Base-by-base conservation (phyloP, 2,113 vertebrate genomes). In the Cynocephalus volans region DNA sequence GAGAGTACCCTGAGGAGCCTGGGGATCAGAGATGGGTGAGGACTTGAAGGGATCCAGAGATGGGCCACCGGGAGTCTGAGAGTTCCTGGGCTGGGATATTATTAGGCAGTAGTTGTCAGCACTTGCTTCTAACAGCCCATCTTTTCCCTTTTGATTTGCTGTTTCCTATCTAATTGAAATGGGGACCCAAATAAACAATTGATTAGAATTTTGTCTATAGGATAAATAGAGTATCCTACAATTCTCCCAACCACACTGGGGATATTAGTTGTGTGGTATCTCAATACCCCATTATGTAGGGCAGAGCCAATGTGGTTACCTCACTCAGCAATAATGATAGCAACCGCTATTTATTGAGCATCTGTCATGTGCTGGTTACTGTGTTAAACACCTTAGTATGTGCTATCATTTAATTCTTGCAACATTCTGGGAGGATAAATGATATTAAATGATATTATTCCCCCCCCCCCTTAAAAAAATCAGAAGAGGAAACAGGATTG, bases 231-330 rank as follows among this genome's bases (percentile, higher is more conserved):
- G 24, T 28, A 45, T 41, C 24, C 28, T 9, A 36, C 36, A 33
- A 2, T 65, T 82, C 62, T 19, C 31, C 41, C 4, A 1, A 18
- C 60, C 24, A 14, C 4, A 1, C 17, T 52, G 28, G 86, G 72
- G 41, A 50, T 58, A 56, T 50, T 23, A 15, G 69, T 56, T 45
- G 14, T 54, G 45, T n/a, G 33, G 79, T 45, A 41, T 96, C 79
- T 95, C 83, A 86, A 3, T 65, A 58, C 88, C 52, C 72, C 50
- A 9, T 73, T 45, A 17, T 88, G 76, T 65, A 65, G 93, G 95
- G 56, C 84, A 85, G 80, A 19, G 65, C 87, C 69, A 33, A 0
- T 17, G 73, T 28, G 67, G 21, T 93, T 50, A 80, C 69, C 64
- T 92, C 92, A 83, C 41, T 90, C 75, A 60, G 76, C 89, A 58